Conservation (phyloP, 2,113 vertebrate species). For the Verasper variegatus region DNA sequence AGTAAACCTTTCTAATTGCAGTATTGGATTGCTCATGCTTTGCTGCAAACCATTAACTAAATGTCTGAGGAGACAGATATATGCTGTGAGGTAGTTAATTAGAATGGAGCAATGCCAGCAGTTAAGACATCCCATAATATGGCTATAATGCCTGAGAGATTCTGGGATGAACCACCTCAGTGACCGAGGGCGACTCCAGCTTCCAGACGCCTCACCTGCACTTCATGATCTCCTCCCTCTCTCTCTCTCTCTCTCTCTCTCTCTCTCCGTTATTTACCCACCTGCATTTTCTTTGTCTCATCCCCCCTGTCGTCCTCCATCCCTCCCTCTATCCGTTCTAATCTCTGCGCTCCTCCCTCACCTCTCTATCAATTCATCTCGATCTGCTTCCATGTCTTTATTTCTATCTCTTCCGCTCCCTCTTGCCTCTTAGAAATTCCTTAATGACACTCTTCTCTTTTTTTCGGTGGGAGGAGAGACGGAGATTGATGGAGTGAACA, state of each 20-base stretch:
- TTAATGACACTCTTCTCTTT: constrained; percentile 44
- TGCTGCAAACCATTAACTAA: constrained; percentile 71
- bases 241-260: constrained; percentile 10
- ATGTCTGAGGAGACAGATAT: constrained; percentile 68
- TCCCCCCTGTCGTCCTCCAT: constrained; percentile 31
- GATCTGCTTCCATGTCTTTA: constrained; percentile 39
- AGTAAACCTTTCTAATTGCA: constrained; percentile 73
- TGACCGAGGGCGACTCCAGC: constrained; percentile 8
- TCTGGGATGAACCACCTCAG: constrained; percentile 12
- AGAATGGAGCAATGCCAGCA: constrained; percentile 65
- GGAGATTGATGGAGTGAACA: constrained; percentile 71
- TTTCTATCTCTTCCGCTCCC: constrained; percentile 42
- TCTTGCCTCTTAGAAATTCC: constrained; percentile 59
- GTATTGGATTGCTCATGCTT: constrained; percentile 65
- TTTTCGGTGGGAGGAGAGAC: constrained; percentile 15
- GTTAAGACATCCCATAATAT: constrained; percentile 69
- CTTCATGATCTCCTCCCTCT: neutral
- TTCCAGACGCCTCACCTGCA: constrained; percentile 6
- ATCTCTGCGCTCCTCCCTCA: constrained; percentile 17
- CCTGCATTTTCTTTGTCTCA: constrained; percentile 7
- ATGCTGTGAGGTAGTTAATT: constrained; percentile 71
- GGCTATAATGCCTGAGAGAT: constrained; percentile 52
- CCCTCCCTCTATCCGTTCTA: constrained; percentile 25
- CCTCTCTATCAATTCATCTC: constrained; percentile 42
- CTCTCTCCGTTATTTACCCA: constrained; percentile 45